Evolutionary conservation across 2,888 invertebrate species (phyloP), one percentile per base, ranked within the genome.

Genomic region (Gnatocerus cornutus): DNA sequence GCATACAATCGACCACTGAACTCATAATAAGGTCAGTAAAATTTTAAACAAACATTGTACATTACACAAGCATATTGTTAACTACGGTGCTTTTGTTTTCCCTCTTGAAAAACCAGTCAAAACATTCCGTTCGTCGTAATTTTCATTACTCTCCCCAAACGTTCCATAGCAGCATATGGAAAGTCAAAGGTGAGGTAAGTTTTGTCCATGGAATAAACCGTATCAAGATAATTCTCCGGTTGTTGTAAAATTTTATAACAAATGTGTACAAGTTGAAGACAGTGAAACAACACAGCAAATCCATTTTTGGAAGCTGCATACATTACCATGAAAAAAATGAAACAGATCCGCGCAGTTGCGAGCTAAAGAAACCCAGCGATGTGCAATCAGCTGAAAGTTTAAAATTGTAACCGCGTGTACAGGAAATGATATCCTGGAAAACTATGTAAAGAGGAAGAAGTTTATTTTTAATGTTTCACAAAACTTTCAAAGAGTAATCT

Each of bases 171-270:
- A 53, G 12, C 16, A 33, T 37, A 27, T 29, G 48, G 12, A 39
- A 50, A 62, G 62, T 62, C 61, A 68, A 68, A 67, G 67, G 67
- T 67, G 27, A 67, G 59, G 43, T 59, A 39, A 41, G 67, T 29
- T 59, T 66, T 50, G 66, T 50, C 50, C 58, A 56, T 52, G 52
- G 37, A 65, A 65, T 12, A 67, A 67, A 59, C 21, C 59, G 61
- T 59, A 67, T 67, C 67, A 67, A 67, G 67, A 67, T 67, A 10
- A 33, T 13, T 12, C 39, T 50, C 48, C 4, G 27, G 14, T 45
- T 33, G 12, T 9, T 13, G 21, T 56, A 56, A 56, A 56, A 56
- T 21, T 56, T 56, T 39, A 27, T n/a, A 41, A 56, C 56, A 41
- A 56, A 56, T 41, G 56, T 41, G 43, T 21, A 41, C 41, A 56